A percentile compares a stretch with the other conserved stretches of the same genome.
Evolutionary conservation across 2,113 vertebrate genomes (phyloP).

Genomic region (Todiramphus chloris): DNA sequence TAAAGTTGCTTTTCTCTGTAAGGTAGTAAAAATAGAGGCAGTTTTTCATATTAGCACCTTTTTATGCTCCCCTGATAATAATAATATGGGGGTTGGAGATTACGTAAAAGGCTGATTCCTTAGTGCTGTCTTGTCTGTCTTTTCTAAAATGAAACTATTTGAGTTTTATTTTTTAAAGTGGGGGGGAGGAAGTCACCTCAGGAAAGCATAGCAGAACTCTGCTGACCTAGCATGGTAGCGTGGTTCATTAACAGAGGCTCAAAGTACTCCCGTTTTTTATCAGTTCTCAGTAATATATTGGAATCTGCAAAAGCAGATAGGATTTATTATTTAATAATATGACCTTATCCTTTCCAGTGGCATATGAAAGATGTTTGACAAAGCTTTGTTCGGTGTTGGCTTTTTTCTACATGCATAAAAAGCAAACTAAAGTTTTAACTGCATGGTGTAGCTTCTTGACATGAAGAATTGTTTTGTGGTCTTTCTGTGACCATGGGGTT

Average conservation of each 20-base stretch:
- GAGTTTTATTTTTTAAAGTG: not conserved
- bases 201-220: not conserved
- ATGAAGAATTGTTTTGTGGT: not conserved
- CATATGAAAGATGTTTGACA: slow-evolving; percentile 35
- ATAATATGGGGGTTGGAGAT: not conserved
- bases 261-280: slow-evolving; percentile 19
- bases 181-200: not conserved
- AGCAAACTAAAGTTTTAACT: slow-evolving; percentile 20
- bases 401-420: not conserved
- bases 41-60: slow-evolving; percentile 31
- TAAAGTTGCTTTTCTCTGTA: slow-evolving; percentile 44
- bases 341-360: not conserved
- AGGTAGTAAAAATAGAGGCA: slow-evolving; percentile 13
- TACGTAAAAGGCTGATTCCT: not conserved
- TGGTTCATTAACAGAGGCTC: slow-evolving; percentile 15
- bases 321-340: slow-evolving; percentile 38
- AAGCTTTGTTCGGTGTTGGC: slow-evolving; percentile 22
- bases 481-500: not conserved
- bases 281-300: not conserved
- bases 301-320: slow-evolving; percentile 10
- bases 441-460: not conserved
- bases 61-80: not conserved
- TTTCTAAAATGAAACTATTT: not conserved
- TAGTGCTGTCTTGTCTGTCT: not conserved
- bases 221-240: not conserved